Percentiles rank a stretch among this genome's conserved stretches.
Evolutionary conservation across 2,888 invertebrate genomes (phyloP).

Genomic region (Cylindroiulus punctatus): DNA sequence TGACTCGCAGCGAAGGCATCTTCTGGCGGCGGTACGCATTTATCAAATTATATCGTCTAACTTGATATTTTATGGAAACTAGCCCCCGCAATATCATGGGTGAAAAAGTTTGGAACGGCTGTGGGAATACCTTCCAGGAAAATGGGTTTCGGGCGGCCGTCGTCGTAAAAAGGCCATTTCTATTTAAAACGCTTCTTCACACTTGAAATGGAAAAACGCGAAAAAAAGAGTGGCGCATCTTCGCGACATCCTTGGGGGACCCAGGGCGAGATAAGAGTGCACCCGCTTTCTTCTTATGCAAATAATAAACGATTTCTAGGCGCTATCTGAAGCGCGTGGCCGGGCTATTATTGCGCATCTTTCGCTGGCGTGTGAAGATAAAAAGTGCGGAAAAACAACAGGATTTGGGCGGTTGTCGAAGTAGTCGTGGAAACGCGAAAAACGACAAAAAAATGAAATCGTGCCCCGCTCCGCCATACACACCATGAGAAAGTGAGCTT

Average conservation of each 20-base stretch:
- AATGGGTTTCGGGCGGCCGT: neutral
- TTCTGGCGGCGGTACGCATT: conserved; percentile 38
- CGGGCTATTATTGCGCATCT: neutral
- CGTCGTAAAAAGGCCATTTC: conserved; percentile 51
- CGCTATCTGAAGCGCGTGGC: neutral
- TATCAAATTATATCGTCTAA: conserved; percentile 56
- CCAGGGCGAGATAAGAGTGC: neutral
- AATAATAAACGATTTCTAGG: conserved; percentile 22
- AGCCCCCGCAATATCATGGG: conserved; percentile 57
- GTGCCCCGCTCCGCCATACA: no score
- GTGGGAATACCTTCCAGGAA: conserved; percentile 51
- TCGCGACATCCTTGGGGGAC: neutral
- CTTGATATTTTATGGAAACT: conserved; percentile 54
- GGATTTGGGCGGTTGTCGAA: no score
- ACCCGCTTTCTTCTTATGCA: neutral
- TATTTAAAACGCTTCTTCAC: conserved; percentile 54
- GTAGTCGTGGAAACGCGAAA: no score
- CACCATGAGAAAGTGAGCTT: no score
- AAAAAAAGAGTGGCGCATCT: no score
- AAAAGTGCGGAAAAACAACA: no score
- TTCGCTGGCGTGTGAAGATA: neutral
- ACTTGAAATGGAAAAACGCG: conserved; percentile 36
- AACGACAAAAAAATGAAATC: no score
- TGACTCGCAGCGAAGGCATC: neutral
- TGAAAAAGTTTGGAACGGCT: conserved; percentile 57